Conservation (phyloP, 2,797 vertebrate genomes). For the Rhabdophis nuchalis region DNA sequence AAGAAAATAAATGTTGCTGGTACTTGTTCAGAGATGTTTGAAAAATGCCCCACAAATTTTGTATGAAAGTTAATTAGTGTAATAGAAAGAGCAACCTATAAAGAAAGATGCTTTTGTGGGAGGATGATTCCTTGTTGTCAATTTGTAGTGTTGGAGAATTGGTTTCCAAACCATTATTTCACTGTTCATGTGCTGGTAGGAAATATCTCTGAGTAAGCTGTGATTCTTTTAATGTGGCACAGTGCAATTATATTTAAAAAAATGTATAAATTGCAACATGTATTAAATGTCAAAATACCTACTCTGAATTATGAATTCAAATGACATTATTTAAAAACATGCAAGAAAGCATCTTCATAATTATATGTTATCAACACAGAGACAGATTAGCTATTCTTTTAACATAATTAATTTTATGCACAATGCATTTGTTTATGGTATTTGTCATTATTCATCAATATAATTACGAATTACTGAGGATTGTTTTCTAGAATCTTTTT, state of each 20-base stretch:
- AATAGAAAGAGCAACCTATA: background rate
- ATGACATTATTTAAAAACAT: constrained; percentile 65
- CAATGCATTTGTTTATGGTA: constrained; percentile 50
- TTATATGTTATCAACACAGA: constrained; percentile 62
- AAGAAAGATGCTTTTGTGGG: constrained; percentile 33
- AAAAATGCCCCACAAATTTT: constrained; percentile 23
- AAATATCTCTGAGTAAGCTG: constrained; percentile 49
- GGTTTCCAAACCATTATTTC: constrained; percentile 57
- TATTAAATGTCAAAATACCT: constrained; percentile 57
- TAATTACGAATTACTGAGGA: constrained; percentile 53
- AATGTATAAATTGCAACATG: constrained; percentile 62
- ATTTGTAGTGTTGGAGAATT: constrained; percentile 50
- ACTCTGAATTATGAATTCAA: constrained; percentile 57
- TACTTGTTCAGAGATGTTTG: constrained; percentile 42
- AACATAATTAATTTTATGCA: constrained; percentile 64
- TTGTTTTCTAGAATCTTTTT: constrained; percentile 39
- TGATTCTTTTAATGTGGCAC: constrained; percentile 53
- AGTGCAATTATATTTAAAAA: constrained; percentile 65
- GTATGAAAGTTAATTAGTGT: constrained; percentile 11
- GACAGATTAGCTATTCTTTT: constrained; percentile 64
- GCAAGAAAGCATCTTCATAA: constrained; percentile 60
- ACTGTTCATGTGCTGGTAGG: constrained; percentile 56
- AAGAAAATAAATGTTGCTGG: background rate
- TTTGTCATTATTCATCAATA: constrained; percentile 58
- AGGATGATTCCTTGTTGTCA: constrained; percentile 62